These are phyloP conservation scores for Oscheius myriophilus DNA, from an alignment of 2,888 invertebrate species.

Conservation along the genomic window DNA sequence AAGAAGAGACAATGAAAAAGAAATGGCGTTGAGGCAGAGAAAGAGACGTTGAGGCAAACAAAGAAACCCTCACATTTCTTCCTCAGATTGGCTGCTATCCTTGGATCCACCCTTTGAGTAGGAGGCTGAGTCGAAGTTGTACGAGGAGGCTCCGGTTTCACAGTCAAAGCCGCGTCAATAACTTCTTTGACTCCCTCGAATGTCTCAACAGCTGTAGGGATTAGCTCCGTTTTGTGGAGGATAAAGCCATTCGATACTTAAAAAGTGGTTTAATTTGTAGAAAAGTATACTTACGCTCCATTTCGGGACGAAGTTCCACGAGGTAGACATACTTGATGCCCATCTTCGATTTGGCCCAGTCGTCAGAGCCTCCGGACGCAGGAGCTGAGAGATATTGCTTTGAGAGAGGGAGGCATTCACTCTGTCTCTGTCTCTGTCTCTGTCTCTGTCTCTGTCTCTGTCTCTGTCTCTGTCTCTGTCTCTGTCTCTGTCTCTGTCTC, in stretches of 20 bases:
- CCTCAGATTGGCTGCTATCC: conserved; percentile 44
- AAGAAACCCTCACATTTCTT: conserved; percentile 40
- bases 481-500: too few relatives aligned
- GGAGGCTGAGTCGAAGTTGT: conserved; percentile 10
- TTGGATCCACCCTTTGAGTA: conserved; percentile 15
- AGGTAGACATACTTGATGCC: conserved; percentile 68
- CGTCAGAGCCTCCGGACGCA: conserved; percentile 68
- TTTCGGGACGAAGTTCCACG: conserved; percentile 65
- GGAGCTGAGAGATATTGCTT: too few relatives aligned
- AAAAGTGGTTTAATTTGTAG: conserved; percentile 21
- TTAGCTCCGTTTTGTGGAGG: conserved; percentile 65
- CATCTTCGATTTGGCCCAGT: conserved; percentile 68
- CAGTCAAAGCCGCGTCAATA: conserved; percentile 55
- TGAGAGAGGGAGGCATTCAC: too few relatives aligned
- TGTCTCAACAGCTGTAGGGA: conserved; percentile 68
- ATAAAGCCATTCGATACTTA: conserved; percentile 69
- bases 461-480: too few relatives aligned
- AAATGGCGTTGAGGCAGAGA: too few relatives aligned
- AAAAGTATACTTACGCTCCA: conserved; percentile 53
- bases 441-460: too few relatives aligned
- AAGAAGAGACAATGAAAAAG: too few relatives aligned
- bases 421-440: too few relatives aligned
- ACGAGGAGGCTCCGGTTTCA: conserved; percentile 35
- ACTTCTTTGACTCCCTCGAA: conserved; percentile 68
- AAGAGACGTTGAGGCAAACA: too few relatives aligned